These are phyloP conservation scores for Sebastes variabilis DNA, from an alignment of 2,797 vertebrate species.

Conservation along the genomic window DNA sequence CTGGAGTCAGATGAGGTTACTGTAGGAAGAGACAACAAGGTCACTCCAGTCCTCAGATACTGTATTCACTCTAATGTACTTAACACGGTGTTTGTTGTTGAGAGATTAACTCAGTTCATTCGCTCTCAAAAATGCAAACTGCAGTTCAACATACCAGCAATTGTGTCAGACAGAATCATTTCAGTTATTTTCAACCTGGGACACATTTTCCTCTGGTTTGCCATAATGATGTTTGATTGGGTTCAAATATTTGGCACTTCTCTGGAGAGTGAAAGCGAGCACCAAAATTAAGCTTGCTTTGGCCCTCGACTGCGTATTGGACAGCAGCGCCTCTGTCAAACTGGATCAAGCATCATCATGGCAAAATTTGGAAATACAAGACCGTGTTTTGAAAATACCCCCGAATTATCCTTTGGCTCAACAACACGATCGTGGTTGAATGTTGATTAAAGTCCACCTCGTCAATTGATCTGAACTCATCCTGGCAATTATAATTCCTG, in stretches of 20 bases:
- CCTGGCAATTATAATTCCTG: conserved; percentile 37
- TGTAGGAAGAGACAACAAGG: conserved; percentile 15
- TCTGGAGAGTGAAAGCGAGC: background rate
- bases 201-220: conserved; percentile 3
- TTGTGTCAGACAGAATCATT: background rate
- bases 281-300: conserved; percentile 12
- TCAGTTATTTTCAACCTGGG: conserved; percentile 13
- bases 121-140: conserved; percentile 7
- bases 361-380: conserved; percentile 8
- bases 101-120: conserved; percentile 1
- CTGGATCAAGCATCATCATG: background rate
- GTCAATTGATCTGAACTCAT: conserved; percentile 45
- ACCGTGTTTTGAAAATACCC: conserved; percentile 3
- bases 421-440: conserved; percentile 9
- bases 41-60: conserved; percentile 8
- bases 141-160: background rate
- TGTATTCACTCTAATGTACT: conserved; percentile 9
- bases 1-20: conserved; percentile 44
- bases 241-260: conserved; percentile 35
- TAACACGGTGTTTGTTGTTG: background rate
- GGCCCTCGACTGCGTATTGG: conserved; percentile 4
- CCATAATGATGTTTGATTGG: conserved; percentile 34
- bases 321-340: conserved; percentile 15
- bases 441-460: conserved; percentile 35
- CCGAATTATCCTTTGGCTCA: conserved; percentile 14